Evolutionary conservation across 53 echinoderm and acorn worm species (phyloP).

Genomic region (Luidia sarsii): DNA sequence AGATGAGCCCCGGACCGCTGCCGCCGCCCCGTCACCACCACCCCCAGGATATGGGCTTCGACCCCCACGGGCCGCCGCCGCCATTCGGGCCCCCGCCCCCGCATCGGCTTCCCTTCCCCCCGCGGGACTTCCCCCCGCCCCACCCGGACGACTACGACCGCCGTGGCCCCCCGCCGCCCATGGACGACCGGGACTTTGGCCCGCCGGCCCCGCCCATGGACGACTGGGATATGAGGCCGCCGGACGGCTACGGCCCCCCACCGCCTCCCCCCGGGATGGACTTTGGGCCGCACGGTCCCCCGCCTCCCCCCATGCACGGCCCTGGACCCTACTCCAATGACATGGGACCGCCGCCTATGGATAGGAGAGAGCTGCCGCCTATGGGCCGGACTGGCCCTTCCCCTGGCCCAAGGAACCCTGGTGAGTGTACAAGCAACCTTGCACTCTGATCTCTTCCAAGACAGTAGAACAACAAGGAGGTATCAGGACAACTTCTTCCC

Average conservation of each 20-base stretch:
- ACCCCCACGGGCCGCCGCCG: conserved; percentile 45
- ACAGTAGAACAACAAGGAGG: neutral
- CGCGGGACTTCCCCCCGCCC: conserved; percentile 31
- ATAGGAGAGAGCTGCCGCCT: conserved; percentile 38
- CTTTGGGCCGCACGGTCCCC: conserved; percentile 57
- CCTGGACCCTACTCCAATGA: conserved; percentile 59
- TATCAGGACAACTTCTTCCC: too few relatives aligned
- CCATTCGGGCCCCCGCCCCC: conserved; percentile 46
- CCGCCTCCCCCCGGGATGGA: conserved; percentile 54
- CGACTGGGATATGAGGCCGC: conserved; percentile 56
- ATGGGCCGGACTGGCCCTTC: neutral
- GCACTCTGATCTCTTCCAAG: neutral
- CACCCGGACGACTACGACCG: conserved; percentile 35
- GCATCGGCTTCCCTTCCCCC: conserved; percentile 25
- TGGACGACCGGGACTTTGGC: conserved; percentile 46
- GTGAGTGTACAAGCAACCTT: too few relatives aligned
- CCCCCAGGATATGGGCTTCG: conserved; percentile 39
- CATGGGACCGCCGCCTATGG: conserved; percentile 56
- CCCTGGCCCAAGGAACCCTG: conserved; percentile 32
- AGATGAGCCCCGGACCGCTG: conserved; percentile 7
- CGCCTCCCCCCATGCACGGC: conserved; percentile 38
- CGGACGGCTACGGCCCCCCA: conserved; percentile 46
- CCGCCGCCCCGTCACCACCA: neutral
- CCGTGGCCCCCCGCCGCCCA: conserved; percentile 14
- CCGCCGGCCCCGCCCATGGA: conserved; percentile 51